Evolutionary conservation across 2,113 vertebrate genomes (phyloP), one percentile per base, ranked within the genome.

Genomic region (Erpornis zantholeuca): DNA sequence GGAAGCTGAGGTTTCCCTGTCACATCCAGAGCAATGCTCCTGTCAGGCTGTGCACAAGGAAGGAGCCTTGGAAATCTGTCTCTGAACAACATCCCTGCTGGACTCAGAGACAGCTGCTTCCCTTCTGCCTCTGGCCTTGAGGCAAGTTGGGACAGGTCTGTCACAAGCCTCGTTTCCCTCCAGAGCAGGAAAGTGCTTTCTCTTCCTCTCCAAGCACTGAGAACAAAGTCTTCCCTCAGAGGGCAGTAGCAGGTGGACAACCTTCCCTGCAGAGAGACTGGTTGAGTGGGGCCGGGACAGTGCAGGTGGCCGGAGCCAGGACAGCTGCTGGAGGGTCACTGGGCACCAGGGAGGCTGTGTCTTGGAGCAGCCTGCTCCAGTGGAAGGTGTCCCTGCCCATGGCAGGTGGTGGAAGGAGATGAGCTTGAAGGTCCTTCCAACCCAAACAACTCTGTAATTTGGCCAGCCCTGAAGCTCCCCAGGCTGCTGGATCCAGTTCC

Each of bases 281-380:
- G 38, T 28, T 53, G 38, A 19, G 56, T 4, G n/a, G 25, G n/a
- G 11, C 35, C 5, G 2, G 28, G 38, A 31, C 0, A 3, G 13
- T 9, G 47, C 52, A 21, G 53, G 31, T 42, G 56, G n/a, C 61
- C 0, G 0, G 54, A 70, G 73, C 76, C 59, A 38, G 60, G 68
- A 45, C 60, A 73, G 49, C 68, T 59, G 44, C 52, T 42, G 31
- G 19, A 52, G 47, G 14, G 22, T 20, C n/a, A 21, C 16, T 22
- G 12, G 29, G 40, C 2, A 2, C 12, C 0, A 1, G 29, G n/a
- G 24, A 28, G n/a, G n/a, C 52, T 0, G 1, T 47, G 10, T 19
- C 33, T 57, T 3, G 31, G 49, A 40, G 49, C 49, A 70, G 25
- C n/a, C 47, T 63, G 75, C 8, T 4, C 2, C 4, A 35, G 25